A percentile compares a stretch with the other conserved stretches of the same genome.
phyloP scores from a whole-genome alignment of 2,113 vertebrate genomes.

The Gymnogyps californianus region DNA sequence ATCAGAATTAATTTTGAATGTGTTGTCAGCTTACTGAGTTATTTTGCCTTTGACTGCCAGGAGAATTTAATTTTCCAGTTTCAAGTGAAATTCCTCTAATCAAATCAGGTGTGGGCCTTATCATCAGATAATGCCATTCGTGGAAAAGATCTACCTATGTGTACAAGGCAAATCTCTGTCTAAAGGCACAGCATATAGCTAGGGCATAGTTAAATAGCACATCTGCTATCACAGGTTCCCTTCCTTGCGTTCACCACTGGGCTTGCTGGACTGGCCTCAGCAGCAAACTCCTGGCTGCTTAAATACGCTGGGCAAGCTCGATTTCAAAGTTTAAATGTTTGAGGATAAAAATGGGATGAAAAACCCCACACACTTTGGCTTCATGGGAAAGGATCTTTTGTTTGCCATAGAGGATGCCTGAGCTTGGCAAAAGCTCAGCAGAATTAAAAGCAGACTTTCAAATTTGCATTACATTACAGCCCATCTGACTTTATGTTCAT shows the following conservation, averaged over 20 bases:
- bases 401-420: background rate
- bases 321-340: background rate
- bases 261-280: background rate
- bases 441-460: background rate
- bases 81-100: constrained; percentile 2
- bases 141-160: background rate
- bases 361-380: background rate
- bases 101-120: background rate
- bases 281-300: background rate
- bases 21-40: constrained; percentile 17
- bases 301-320: background rate
- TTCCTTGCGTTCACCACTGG: background rate
- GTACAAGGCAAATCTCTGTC: background rate
- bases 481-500: background rate
- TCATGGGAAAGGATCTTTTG: background rate
- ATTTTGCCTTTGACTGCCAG: constrained; percentile 8
- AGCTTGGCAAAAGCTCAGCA: background rate
- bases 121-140: background rate
- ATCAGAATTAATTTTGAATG: constrained; percentile 31
- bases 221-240: background rate
- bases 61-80: constrained; percentile 14
- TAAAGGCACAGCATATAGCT: background rate
- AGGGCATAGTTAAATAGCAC: background rate
- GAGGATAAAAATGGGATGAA: background rate
- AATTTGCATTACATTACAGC: background rate